A percentile compares a stretch with the other conserved stretches of the same genome.
These are phyloP conservation scores for Aythya baeri DNA, from an alignment of 2,113 vertebrate genomes.

Conservation along the genomic window DNA sequence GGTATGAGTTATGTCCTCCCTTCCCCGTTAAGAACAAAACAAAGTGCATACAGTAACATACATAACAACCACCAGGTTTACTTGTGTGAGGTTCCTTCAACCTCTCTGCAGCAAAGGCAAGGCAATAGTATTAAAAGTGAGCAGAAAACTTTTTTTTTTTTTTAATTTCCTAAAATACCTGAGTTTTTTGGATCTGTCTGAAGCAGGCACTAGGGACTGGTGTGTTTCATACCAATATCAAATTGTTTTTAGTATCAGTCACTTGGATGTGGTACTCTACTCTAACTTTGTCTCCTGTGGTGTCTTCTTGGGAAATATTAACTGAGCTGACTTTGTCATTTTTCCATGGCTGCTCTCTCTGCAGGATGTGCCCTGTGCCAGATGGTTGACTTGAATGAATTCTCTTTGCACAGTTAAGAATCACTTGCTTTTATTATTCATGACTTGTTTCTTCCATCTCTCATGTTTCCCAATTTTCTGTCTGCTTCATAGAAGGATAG, in stretches of 20 bases:
- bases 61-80: background rate
- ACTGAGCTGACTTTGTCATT: slow-evolving; percentile 36
- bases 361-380: slow-evolving; percentile 60
- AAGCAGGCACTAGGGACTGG: background rate
- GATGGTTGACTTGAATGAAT: slow-evolving; percentile 66
- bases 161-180: background rate
- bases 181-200: background rate
- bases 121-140: background rate
- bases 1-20: background rate
- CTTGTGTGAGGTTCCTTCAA: background rate
- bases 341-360: slow-evolving; percentile 50
- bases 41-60: background rate
- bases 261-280: background rate
- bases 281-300: slow-evolving; percentile 13
- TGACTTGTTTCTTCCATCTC: slow-evolving; percentile 60
- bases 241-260: background rate
- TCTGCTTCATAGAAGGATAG: background rate
- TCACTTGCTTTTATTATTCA: slow-evolving; percentile 66
- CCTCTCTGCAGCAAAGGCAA: background rate
- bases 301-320: slow-evolving; percentile 46
- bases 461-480: slow-evolving; percentile 52
- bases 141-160: background rate
- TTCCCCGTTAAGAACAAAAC: slow-evolving; percentile 8
- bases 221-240: background rate
- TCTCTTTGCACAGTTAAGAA: slow-evolving; percentile 62